Base-by-base conservation (phyloP, 2,888 invertebrate genomes). In the Leptinotarsa peninsularis region DNA sequence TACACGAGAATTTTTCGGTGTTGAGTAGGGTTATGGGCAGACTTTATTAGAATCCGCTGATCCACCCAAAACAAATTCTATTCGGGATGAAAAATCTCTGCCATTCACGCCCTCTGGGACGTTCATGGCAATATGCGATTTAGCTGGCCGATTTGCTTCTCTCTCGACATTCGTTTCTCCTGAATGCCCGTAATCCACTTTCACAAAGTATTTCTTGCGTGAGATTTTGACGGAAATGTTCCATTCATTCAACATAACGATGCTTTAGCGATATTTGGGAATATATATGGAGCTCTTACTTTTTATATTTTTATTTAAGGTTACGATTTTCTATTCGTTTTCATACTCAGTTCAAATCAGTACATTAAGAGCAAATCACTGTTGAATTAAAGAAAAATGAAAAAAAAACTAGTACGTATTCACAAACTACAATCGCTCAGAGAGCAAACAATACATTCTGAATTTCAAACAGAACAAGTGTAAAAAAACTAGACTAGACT, bases 141-240 rank as follows among this genome's bases (percentile, higher is more conserved):
- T 71, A 60, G 18, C 71, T 72, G 23, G 66, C 50, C 77, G 72
- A 72, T 77, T 66, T 63, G 63, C 63, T 49, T 68, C 21, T 71
- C 63, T 54, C 49, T 56, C 66, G 66, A 50, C 49, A 72, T 77
- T 75, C 66, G 71, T 75, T 76, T 52, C 73, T 63, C 72, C 27
- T 23, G 74, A 72, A 63, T 63, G 49, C 52, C 58, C 67, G 18
- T 78, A 74, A 78, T 78, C 78, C 72, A 77, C 74, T 75, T 74
- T 70, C 68, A 76, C 66, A 70, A 63, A 50, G 50, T 69, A 58
- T 72, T 52, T 76, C 72, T 73, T 72, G 67, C 75, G 67, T 75
- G 67, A 70, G 66, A 77, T 73, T 73, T 72, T 70, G 63, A 63
- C 49, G 67, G 50, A 72, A 74, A 70, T 66, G 76, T n/a, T 70